phyloP scores from a whole-genome alignment of 2,797 vertebrate species.

The Chanos chanos region DNA sequence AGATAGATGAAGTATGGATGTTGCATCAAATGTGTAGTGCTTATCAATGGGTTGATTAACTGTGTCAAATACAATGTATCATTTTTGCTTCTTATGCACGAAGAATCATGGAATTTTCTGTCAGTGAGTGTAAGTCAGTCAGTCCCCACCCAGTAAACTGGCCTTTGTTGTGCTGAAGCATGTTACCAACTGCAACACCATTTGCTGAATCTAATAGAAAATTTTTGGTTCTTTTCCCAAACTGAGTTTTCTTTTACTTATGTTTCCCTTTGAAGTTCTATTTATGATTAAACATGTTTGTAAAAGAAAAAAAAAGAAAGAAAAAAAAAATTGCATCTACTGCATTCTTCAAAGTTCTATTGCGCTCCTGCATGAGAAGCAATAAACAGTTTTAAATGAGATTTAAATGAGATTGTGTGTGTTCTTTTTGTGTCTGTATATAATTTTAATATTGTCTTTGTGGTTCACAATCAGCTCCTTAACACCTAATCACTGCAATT shows the following conservation, averaged over 20 bases:
- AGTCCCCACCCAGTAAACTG: conserved; percentile 59
- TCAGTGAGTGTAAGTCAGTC: conserved; percentile 24
- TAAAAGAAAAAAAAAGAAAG: conserved; percentile 51
- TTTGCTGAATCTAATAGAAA: conserved; percentile 54
- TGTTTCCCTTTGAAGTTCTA: conserved; percentile 63
- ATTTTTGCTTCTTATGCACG: conserved; percentile 74
- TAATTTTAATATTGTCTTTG: background rate
- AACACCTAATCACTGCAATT: too few species aligned
- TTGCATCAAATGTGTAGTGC: conserved; percentile 17
- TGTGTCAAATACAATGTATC: conserved; percentile 60
- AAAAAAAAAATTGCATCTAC: conserved; percentile 68
- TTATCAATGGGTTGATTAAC: too few species aligned
- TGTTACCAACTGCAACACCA: conserved; percentile 68
- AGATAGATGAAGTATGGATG: conserved; percentile 21
- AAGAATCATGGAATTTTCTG: conserved; percentile 52
- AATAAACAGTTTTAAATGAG: conserved; percentile 84
- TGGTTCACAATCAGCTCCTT: background rate
- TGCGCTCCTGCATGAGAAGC: conserved; percentile 81
- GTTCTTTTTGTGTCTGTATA: background rate
- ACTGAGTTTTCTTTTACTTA: conserved; percentile 27
- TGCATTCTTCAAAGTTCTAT: conserved; percentile 60
- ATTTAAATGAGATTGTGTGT: background rate
- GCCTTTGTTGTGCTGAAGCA: conserved; percentile 71
- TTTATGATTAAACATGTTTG: conserved; percentile 70
- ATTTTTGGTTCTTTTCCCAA: conserved; percentile 28